Base-by-base conservation (phyloP, 2,113 vertebrate genomes). In the Crotalus viridis region DNA sequence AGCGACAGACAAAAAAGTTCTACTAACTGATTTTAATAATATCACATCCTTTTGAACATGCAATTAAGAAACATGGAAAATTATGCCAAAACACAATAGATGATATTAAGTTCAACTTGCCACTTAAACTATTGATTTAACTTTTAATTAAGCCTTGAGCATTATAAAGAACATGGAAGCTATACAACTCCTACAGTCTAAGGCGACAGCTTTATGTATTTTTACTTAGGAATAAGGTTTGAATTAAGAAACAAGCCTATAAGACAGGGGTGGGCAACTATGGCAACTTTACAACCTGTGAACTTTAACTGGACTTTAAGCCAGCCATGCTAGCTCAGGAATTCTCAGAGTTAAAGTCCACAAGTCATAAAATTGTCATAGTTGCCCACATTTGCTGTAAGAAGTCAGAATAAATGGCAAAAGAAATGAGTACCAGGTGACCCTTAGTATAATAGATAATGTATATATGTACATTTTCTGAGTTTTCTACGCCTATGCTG, bases 1-100 rank as follows among this genome's bases (percentile, higher is more conserved):
- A 59, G 51, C 51, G n/a, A 52, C 51, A 90, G 61, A 26, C n/a
- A 57, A 19, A 15, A 88, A 93, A 1, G 2, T 26, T 93, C 59
- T 89, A 61, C 85, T 59, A 91, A 89, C 8, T 39, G 7, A 17
- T 89, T 93, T 90, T 90, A 90, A 93, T 89, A 28, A 22, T n/a
- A 88, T 54, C 87, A 81, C 33, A 10, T 39, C 3, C 17, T 24
- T 9, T 88, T 51, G 59, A 89, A 59, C 10, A 89, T 52, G 24
- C 10, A 85, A 7, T 43, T 52, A 85, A 81, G 56, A 90, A 85
- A 28, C 48, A 33, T 33, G 43, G 59, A 93, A 46, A 87, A 46
- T 21, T 46, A 24, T 57, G 51, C 39, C 39, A 89, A 28, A 91
- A 85, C 17, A 39, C 9, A 89, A 33, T 88, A 19, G 10, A 10